phyloP scores from a whole-genome alignment of 64 coral and sea anemone species.

The Dendrophyllia cribrosa region DNA sequence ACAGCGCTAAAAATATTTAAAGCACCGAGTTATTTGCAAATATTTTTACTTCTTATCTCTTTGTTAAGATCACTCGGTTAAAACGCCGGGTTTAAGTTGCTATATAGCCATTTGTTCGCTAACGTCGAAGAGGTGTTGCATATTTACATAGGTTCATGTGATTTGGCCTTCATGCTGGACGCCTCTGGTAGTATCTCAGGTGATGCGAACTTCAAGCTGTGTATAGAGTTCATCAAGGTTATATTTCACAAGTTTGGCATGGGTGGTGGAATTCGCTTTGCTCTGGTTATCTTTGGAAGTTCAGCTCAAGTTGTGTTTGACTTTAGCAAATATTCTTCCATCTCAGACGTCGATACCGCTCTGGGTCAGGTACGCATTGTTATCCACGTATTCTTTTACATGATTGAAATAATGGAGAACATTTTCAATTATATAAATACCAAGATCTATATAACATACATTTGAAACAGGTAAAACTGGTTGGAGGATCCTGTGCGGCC shows the following conservation, averaged over 20 bases:
- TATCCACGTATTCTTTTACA: neutral
- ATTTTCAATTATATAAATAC: too few relatives aligned
- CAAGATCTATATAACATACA: too few relatives aligned
- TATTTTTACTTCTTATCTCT: too few relatives aligned
- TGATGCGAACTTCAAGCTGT: slow-evolving; percentile 78
- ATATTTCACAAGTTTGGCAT: slow-evolving; percentile 73
- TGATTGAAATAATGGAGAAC: too few relatives aligned
- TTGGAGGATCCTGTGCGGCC: slow-evolving; percentile 58
- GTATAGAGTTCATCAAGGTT: slow-evolving; percentile 62
- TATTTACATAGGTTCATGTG: slow-evolving; percentile 30
- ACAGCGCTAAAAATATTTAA: too few relatives aligned
- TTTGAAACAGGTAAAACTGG: slow-evolving; percentile 11
- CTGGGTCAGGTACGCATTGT: neutral
- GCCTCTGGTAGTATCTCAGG: slow-evolving; percentile 68
- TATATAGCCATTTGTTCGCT: too few relatives aligned
- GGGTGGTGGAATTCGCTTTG: slow-evolving; percentile 70
- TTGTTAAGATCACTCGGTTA: too few relatives aligned
- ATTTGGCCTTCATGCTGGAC: slow-evolving; percentile 84
- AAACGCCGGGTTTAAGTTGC: too few relatives aligned
- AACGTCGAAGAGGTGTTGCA: too few relatives aligned
- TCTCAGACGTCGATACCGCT: slow-evolving; percentile 57
- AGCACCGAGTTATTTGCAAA: too few relatives aligned
- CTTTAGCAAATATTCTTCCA: slow-evolving; percentile 61
- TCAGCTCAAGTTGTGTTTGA: slow-evolving; percentile 65
- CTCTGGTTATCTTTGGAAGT: slow-evolving; percentile 80